Evolutionary conservation across 2,797 vertebrate species (phyloP).

Genomic region (Lepilemur ruficaudatus): DNA sequence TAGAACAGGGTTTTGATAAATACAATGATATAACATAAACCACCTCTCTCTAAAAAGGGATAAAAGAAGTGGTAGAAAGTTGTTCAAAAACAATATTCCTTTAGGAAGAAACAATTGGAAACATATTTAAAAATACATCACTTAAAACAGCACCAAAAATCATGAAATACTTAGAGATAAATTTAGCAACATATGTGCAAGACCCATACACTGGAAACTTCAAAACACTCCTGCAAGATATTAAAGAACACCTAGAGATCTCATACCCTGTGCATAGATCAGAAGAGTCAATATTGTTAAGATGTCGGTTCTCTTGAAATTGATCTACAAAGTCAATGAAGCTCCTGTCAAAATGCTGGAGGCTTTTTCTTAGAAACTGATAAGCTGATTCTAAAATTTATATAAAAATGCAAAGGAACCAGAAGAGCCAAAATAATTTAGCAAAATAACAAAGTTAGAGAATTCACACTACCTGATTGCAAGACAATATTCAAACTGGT

Average conservation of each 20-base stretch:
- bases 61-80: not conserved
- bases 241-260: not conserved
- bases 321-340: not conserved
- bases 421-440: not conserved
- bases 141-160: not conserved
- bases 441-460: not conserved
- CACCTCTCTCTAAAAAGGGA: not conserved
- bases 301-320: not conserved
- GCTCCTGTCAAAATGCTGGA: not conserved
- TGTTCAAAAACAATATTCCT: not conserved
- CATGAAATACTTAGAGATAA: not conserved
- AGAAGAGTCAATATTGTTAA: not conserved
- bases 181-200: not conserved
- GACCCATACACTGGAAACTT: not conserved
- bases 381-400: not conserved
- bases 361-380: not conserved
- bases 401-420: constrained; percentile 4
- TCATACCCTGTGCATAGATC: not conserved
- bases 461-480: not conserved
- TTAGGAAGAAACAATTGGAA: not conserved
- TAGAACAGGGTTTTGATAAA: not conserved
- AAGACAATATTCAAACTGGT: not conserved
- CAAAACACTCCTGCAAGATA: not conserved
- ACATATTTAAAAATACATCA: not conserved
- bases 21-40: not conserved